Evolutionary conservation across 2,888 invertebrate genomes (phyloP).

Genomic region (Drosophila quinaria): DNA sequence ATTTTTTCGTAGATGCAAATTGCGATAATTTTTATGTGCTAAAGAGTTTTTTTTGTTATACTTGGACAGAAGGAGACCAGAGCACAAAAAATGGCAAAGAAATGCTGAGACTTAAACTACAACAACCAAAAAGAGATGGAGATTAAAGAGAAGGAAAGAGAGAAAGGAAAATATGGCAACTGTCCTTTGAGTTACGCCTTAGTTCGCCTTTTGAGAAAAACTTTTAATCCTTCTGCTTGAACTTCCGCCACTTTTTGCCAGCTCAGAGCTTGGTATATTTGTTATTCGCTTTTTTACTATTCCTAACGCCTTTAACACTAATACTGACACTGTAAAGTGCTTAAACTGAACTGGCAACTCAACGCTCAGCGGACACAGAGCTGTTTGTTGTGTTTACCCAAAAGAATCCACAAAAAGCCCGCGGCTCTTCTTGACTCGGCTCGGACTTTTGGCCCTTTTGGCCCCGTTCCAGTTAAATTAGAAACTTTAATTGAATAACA

Average conservation of each 20-base stretch:
- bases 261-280: constrained; percentile 14
- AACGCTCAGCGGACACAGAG: constrained; percentile 18
- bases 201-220: constrained; percentile 62
- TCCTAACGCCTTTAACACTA: constrained; percentile 53
- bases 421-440: neutral
- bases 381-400: constrained; percentile 66
- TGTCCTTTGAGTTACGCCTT: constrained; percentile 51
- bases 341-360: constrained; percentile 33
- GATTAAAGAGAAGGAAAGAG: neutral
- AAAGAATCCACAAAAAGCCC: constrained; percentile 10
- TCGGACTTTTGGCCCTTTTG: constrained; percentile 1
- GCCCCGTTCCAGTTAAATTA: constrained; percentile 18
- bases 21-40: constrained; percentile 35
- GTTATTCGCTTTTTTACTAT: constrained; percentile 22
- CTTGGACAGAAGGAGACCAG: constrained; percentile 19
- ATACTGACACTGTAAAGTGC: constrained; percentile 64
- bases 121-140: constrained; percentile 6
- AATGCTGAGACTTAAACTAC: constrained; percentile 16
- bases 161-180: constrained; percentile 56
- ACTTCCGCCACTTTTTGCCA: constrained; percentile 56
- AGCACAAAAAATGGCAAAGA: constrained; percentile 5
- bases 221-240: constrained; percentile 70
- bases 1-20: constrained; percentile 4
- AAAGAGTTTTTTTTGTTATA: constrained; percentile 12
- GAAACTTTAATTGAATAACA: constrained; percentile 49